Conservation (phyloP, 2,888 invertebrate species). For the Lochmaea capreae region DNA sequence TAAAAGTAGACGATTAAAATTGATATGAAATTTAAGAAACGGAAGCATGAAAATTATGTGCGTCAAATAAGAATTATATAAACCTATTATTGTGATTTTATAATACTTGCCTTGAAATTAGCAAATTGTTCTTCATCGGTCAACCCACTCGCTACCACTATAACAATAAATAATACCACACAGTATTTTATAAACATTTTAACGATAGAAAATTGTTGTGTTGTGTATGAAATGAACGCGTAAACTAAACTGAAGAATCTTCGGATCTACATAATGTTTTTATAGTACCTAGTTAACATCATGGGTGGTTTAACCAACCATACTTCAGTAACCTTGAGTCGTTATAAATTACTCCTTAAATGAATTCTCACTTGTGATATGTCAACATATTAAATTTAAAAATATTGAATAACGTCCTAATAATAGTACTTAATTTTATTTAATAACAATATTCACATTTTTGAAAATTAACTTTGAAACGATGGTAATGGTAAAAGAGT, state of each 20-base stretch:
- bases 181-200: constrained; percentile 1
- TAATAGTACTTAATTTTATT: no score
- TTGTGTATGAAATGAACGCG: not conserved
- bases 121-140: constrained; percentile 31
- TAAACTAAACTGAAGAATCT: not conserved
- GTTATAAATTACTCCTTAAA: not conserved
- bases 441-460: no score
- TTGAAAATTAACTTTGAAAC: no score
- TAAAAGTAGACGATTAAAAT: no score
- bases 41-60: no score
- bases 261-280: not conserved
- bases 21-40: no score
- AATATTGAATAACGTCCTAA: no score
- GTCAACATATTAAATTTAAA: no score
- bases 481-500: no score
- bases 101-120: constrained; percentile 25
- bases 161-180: not conserved
- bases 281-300: not conserved
- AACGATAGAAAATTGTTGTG: not conserved
- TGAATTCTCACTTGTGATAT: not conserved
- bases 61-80: not conserved
- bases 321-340: constrained; percentile 2
- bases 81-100: not conserved
- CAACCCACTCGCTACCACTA: constrained; percentile 1
- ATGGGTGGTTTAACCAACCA: not conserved